Evolutionary conservation across 2,888 invertebrate genomes (phyloP), one percentile per base, ranked within the genome.

Genomic region (Allygus modestus): DNA sequence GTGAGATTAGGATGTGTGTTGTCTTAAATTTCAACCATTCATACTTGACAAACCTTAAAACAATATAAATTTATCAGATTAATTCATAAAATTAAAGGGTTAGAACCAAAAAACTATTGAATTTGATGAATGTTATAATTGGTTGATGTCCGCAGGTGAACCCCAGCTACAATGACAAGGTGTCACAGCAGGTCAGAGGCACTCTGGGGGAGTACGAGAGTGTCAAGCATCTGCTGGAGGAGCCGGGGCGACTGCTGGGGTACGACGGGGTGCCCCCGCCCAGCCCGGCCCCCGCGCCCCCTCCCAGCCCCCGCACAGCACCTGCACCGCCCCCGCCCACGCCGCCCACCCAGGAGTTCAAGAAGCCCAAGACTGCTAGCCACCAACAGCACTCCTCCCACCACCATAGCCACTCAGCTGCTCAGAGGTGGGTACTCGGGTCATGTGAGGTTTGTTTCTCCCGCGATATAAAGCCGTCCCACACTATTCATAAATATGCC

Each of bases 161-260:
- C 90, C 93, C 91, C 89, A 92, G 92, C 89, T 92, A 91, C 90
- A 90, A 85, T 20, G 94, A 94, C 90, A 92, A 92, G 87, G 92
- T 93, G 87, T 94, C 93, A 88, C 94, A 94, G 89, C 94, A 95
- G 90, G 95, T 95, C 88, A 94, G 94, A 90, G 94, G 92, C 88
- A 94, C 93, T 89, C 92, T 95, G 86, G 95, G 95, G 86, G 94
- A 94, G 90, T 95, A 94, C 90, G 92, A 93, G 86, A 91, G 93
- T 88, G 93, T 95, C 86, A 94, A 94, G 90, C 93, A 93, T 87
- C 28, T 83, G 23, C 86, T 89, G 83, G 88, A 88, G 69, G 88
- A 88, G 84, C 87, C 87, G 43, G 87, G 86, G 75, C 86, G 87
- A 33, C 91, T 94, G 88, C 88, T 90, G 87, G 93, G 93, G 88